Percentiles rank a stretch among this genome's conserved stretches.
Evolutionary conservation across 1,140 invertebrate genomes (phyloP).

Genomic region (Andricus grossulariae): DNA sequence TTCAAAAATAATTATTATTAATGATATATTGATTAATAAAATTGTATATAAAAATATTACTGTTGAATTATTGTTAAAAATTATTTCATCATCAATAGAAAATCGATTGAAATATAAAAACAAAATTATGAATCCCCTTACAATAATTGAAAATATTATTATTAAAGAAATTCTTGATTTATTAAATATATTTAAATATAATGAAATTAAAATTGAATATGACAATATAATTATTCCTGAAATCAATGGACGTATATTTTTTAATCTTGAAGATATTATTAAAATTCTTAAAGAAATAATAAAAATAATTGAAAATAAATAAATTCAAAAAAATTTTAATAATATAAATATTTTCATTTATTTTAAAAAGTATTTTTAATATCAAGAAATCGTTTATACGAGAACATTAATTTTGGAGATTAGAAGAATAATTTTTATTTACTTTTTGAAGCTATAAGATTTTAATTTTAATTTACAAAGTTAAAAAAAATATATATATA

Average conservation of each 20-base stretch:
- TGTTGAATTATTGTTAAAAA: slow-evolving; percentile 36
- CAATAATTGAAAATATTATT: slow-evolving; percentile 74
- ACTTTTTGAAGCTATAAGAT: slow-evolving; percentile 78
- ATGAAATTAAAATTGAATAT: slow-evolving; percentile 71
- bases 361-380: slow-evolving; percentile 52
- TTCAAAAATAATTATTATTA: too few species aligned
- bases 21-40: slow-evolving; percentile 35
- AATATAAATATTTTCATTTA: slow-evolving; percentile 38
- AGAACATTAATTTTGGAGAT: slow-evolving; percentile 80
- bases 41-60: slow-evolving; percentile 36
- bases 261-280: slow-evolving; percentile 73
- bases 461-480: slow-evolving; percentile 52
- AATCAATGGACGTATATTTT: slow-evolving; percentile 67
- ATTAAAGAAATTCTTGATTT: slow-evolving; percentile 47
- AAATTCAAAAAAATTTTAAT: slow-evolving; percentile 40
- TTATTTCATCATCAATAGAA: slow-evolving; percentile 51
- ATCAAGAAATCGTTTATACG: slow-evolving; percentile 75
- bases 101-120: slow-evolving; percentile 78
- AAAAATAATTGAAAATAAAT: slow-evolving; percentile 40
- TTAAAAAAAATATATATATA: slow-evolving; percentile 60
- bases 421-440: slow-evolving; percentile 74
- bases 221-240: slow-evolving; percentile 74
- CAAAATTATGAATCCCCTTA: slow-evolving; percentile 77
- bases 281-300: slow-evolving; percentile 74
- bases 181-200: slow-evolving; percentile 66